Evolutionary conservation across 37 sponge, comb jelly and placozoan genomes (phyloP), one percentile per base, ranked within the genome.

Genomic region (Sycon ciliatum): DNA sequence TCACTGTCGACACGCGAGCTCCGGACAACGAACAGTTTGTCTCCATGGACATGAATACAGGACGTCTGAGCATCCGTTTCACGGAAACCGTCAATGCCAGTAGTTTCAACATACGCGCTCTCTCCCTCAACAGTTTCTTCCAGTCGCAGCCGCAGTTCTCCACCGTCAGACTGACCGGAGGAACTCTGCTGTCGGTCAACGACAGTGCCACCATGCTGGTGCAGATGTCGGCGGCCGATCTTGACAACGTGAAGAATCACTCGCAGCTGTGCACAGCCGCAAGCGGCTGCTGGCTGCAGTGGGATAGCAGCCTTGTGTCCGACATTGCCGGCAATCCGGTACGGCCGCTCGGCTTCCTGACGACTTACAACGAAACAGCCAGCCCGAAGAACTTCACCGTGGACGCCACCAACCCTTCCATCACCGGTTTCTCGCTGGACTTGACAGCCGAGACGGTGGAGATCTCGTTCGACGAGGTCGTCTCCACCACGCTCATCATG

Each of bases 51-150:
- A n/a, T n/a, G n/a, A n/a, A n/a, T n/a, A n/a, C n/a, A 23, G 63
- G 63, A 22, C 27, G 9, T 23, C 63, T 60, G 27, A 60, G 22
- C 16, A 24, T 60, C 9, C 27, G 63, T 22, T 60, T 60, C 26
- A 22, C 32, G 31, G 63, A 60, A 60, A 60, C 63, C 32, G 26
- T 60, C 63, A 60, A 60, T 28, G 63, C 63, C 7, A 11, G 24
- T n/a, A n/a, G n/a, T n/a, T n/a, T n/a, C n/a, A n/a, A n/a, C n/a
- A n/a, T n/a, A n/a, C n/a, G n/a, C n/a, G n/a, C n/a, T n/a, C n/a
- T n/a, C n/a, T n/a, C n/a, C n/a, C n/a, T n/a, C n/a, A n/a, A n/a
- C n/a, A n/a, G n/a, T n/a, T n/a, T n/a, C n/a, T n/a, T n/a, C n/a
- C n/a, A n/a, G n/a, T n/a, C n/a, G n/a, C n/a, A n/a, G n/a, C n/a